Percentiles rank a stretch among this genome's conserved stretches.
phyloP scores from a whole-genome alignment of 2,113 vertebrate genomes.

The Corythoichthys haematopterus region DNA sequence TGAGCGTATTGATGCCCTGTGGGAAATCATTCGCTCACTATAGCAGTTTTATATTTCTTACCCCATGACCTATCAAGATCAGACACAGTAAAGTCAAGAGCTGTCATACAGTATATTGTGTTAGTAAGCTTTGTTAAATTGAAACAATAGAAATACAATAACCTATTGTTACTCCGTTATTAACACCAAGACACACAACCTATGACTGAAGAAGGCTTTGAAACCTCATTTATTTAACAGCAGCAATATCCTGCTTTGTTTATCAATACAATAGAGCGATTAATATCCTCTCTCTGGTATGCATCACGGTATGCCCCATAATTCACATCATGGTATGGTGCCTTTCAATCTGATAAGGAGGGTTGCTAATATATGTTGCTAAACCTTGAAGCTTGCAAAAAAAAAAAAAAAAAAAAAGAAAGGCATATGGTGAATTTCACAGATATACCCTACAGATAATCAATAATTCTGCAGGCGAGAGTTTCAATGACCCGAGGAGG shows the following conservation, averaged over 20 bases:
- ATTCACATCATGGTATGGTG: not conserved
- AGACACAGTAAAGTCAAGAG: too few relatives aligned
- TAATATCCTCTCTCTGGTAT: constrained; percentile 5
- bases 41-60: not conserved
- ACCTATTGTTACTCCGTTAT: too few relatives aligned
- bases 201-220: not conserved
- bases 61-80: not conserved
- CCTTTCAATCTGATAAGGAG: not conserved
- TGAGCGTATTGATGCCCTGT: not conserved
- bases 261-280: not conserved
- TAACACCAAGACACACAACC: not conserved
- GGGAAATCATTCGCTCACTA: not conserved
- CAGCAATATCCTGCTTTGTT: not conserved
- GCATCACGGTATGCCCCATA: not conserved
- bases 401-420: too few relatives aligned
- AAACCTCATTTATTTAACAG: constrained; percentile 15
- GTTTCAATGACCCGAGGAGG: constrained; percentile 3
- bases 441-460: constrained; percentile 10
- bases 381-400: not conserved
- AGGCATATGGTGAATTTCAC: not conserved
- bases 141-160: not conserved
- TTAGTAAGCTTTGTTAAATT: constrained; percentile 3
- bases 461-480: constrained; percentile 20
- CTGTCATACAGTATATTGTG: not conserved
- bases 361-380: not conserved